Evolutionary conservation across 1,140 invertebrate genomes (phyloP), one percentile per base, ranked within the genome.

Genomic region (Drosophila simulans): DNA sequence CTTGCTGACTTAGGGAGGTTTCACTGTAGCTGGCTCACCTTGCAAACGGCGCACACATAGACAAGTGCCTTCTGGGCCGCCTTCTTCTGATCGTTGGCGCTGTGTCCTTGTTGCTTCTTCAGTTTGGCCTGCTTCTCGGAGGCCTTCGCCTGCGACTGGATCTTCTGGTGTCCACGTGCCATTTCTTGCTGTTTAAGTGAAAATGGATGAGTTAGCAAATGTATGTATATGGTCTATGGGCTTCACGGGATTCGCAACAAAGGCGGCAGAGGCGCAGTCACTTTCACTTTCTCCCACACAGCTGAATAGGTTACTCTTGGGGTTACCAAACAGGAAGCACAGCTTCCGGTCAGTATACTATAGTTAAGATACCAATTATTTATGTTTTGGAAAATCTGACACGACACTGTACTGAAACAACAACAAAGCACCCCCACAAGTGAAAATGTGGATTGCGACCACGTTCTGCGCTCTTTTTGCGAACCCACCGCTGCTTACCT

Each of bases 141-240:
- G 79, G 97, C 97, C 93, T 99, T 99, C 25, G 97, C 97, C 93
- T 99, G 98, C 10, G 98, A 99, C 93, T 99, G 98, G 54, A 99
- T 94, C 93, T 99, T 99, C 91, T 99, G 99, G 80, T 99, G 98
- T 91, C 99, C 99, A 89, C 99, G 95, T 91, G 99, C 99, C 99
- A 99, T 99, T 92, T 85, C 51, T 56, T 57, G 43, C 31, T 64
- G 45, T 59, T 35, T 20, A 52, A 56, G 42, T 13, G 22, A 15
- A n/a, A 53, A 52, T 51, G 5, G 17, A 45, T 12, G 10, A 17
- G 3, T 45, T 20, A 45, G 8, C 12, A 13, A 15, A 43, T 35
- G 27, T 65, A 20, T 34, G 43, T 49, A 31, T 3, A 31, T 10
- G 1, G 7, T 31, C 31, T 10, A 8, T 10, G 31, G 7, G 27